A percentile compares a stretch with the other conserved stretches of the same genome.
phyloP scores from a whole-genome alignment of 1,140 invertebrate species.

The Drosophila auraria region DNA sequence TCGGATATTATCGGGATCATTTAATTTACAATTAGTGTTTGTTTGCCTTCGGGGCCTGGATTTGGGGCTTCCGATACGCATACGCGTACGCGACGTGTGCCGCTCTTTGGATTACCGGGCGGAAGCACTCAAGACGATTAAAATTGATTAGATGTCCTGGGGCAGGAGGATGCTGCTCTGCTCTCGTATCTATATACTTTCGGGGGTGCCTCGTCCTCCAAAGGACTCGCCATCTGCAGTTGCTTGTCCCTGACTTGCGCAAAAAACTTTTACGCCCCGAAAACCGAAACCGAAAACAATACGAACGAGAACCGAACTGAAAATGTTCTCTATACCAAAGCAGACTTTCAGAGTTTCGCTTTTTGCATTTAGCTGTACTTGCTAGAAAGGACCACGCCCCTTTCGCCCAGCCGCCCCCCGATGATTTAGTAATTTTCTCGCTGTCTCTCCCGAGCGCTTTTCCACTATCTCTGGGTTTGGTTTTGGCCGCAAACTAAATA shows the following conservation, averaged over 20 bases:
- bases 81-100: slow-evolving; percentile 19
- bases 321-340: slow-evolving; percentile 60
- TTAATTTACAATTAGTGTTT: slow-evolving; percentile 83
- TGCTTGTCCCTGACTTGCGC: slow-evolving; percentile 83
- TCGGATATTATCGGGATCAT: slow-evolving; percentile 84
- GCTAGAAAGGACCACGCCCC: slow-evolving; percentile 37
- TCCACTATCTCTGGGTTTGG: slow-evolving; percentile 45
- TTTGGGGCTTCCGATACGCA: slow-evolving; percentile 8
- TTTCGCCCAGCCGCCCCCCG: slow-evolving; percentile 11
- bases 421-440: slow-evolving; percentile 48
- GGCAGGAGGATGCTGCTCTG: slow-evolving; percentile 14
- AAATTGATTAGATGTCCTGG: slow-evolving; percentile 42
- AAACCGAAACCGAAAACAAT: slow-evolving; percentile 53
- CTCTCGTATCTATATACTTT: slow-evolving; percentile 9
- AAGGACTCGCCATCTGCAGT: slow-evolving; percentile 43
- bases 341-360: slow-evolving; percentile 14
- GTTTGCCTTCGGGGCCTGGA: slow-evolving; percentile 21
- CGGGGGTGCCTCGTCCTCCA: neutral
- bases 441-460: slow-evolving; percentile 8
- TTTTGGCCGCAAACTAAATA: slow-evolving; percentile 74
- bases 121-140: slow-evolving; percentile 64
- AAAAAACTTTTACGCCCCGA: slow-evolving; percentile 48
- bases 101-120: slow-evolving; percentile 33
- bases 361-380: slow-evolving; percentile 56
- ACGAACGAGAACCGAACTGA: slow-evolving; percentile 37